phyloP scores from a whole-genome alignment of 1,140 invertebrate genomes.

The Pentalonia nigronervosa region DNA sequence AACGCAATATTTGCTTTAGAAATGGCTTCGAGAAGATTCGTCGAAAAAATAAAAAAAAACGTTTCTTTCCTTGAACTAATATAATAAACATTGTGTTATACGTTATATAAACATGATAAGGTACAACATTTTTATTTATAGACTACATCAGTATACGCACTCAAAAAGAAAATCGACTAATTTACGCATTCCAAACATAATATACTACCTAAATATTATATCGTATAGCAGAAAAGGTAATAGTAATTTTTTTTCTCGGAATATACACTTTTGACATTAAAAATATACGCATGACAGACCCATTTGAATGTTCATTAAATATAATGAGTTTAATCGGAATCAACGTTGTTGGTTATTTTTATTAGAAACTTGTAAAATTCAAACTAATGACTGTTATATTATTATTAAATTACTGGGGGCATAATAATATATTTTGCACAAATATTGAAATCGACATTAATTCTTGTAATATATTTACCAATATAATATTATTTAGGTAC shows the following conservation, averaged over 20 bases:
- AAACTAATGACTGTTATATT: not conserved
- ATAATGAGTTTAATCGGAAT: not conserved
- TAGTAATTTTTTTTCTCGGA: not conserved
- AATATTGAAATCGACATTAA: not conserved
- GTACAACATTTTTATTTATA: constrained; percentile 9
- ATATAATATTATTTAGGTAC: not conserved
- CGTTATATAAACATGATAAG: constrained; percentile 6
- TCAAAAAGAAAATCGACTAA: not conserved
- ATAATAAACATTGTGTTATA: not conserved
- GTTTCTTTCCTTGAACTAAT: not conserved
- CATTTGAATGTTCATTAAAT: not conserved
- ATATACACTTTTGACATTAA: not conserved
- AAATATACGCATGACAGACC: not conserved
- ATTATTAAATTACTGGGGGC: not conserved
- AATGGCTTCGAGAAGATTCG: not conserved
- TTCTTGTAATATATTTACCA: not conserved
- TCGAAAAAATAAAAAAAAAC: not conserved
- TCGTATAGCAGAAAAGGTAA: not conserved
- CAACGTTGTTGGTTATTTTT: not conserved
- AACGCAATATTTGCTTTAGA: not conserved
- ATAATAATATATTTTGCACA: not conserved
- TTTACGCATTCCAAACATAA: not conserved
- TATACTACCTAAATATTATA: not conserved
- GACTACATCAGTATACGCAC: not conserved
- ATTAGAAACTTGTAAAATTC: not conserved